These are phyloP conservation scores for Miltochrista miniata DNA, from an alignment of 2,888 invertebrate species.

Conservation along the genomic window DNA sequence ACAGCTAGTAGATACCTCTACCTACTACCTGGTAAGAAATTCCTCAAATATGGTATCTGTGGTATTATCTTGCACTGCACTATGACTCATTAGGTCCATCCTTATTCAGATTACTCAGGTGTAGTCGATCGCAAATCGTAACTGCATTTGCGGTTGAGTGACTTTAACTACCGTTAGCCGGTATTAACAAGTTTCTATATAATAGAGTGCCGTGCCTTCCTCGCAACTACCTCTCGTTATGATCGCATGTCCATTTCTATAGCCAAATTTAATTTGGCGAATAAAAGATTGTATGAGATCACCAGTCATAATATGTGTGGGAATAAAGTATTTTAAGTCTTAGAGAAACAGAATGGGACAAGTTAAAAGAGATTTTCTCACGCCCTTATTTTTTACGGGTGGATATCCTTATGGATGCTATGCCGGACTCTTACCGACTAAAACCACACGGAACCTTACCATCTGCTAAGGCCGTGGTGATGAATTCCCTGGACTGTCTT, in stretches of 20 bases:
- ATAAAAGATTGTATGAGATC: neutral
- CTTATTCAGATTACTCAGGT: conserved; percentile 1
- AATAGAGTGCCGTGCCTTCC: no score
- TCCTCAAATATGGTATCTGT: no score
- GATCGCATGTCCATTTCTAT: neutral
- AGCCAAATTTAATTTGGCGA: neutral
- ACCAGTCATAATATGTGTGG: neutral
- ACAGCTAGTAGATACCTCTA: no score
- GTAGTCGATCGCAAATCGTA: conserved; percentile 4
- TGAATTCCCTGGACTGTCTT: no score
- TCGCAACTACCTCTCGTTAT: neutral
- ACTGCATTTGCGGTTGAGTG: conserved; percentile 2
- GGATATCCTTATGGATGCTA: no score
- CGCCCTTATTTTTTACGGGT: no score
- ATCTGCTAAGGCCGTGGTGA: no score
- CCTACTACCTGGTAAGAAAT: no score
- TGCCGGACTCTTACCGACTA: no score
- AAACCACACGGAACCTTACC: no score
- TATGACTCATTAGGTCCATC: conserved; percentile 1
- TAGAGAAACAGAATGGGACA: no score
- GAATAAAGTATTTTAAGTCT: neutral
- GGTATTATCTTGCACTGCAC: neutral
- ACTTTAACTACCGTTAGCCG: conserved; percentile 4
- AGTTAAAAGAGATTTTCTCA: no score
- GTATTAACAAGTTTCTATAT: neutral